Conservation (phyloP, 2,113 vertebrate genomes). For the Tetrao urogallus region DNA sequence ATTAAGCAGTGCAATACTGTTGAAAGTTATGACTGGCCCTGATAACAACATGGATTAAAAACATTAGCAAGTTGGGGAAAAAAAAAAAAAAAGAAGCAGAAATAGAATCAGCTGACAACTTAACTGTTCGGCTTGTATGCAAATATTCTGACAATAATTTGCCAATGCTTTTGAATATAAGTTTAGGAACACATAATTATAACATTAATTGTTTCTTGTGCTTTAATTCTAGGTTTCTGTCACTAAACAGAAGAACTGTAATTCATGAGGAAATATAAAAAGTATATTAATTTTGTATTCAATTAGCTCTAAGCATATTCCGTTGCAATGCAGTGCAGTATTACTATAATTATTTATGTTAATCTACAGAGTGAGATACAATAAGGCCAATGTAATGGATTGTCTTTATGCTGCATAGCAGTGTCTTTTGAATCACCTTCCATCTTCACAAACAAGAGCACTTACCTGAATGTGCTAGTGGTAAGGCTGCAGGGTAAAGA, state of each 20-base stretch:
- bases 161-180: slow-evolving; percentile 50
- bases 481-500: not conserved
- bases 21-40: slow-evolving; percentile 59
- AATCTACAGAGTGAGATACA: slow-evolving; percentile 40
- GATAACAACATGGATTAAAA: slow-evolving; percentile 50
- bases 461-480: not conserved
- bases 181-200: slow-evolving; percentile 58
- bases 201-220: slow-evolving; percentile 70
- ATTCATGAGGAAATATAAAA: slow-evolving; percentile 42
- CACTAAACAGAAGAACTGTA: slow-evolving; percentile 69
- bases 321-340: not conserved
- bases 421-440: slow-evolving; percentile 10
- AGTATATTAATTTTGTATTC: slow-evolving; percentile 59
- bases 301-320: slow-evolving; percentile 56
- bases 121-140: slow-evolving; percentile 49
- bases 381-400: not conserved
- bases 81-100: not conserved
- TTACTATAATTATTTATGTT: slow-evolving; percentile 59
- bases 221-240: slow-evolving; percentile 75
- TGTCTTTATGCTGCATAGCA: not conserved
- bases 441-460: not conserved
- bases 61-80: slow-evolving; percentile 11
- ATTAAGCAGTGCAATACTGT: not conserved
- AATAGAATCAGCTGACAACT: slow-evolving; percentile 53
- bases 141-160: slow-evolving; percentile 62